Percentiles rank a stretch among this genome's conserved stretches.
phyloP scores from a whole-genome alignment of 2,888 invertebrate species.

The Cyclophora albipunctata region DNA sequence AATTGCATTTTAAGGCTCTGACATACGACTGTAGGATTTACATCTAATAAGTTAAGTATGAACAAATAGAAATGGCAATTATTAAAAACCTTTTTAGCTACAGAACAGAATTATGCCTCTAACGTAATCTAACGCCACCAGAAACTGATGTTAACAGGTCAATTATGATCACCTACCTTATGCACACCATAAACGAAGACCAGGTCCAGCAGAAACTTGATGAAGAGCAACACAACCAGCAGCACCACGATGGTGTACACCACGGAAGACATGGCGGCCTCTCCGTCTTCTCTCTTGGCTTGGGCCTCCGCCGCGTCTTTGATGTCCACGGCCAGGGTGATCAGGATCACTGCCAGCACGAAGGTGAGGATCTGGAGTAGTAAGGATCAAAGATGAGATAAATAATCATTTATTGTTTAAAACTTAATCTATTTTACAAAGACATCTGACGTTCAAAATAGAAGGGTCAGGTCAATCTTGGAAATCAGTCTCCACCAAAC shows the following conservation, averaged over 20 bases:
- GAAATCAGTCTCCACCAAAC: too few relatives aligned
- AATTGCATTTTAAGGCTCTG: conserved; percentile 14
- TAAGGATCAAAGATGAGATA: background rate
- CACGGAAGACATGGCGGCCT: conserved; percentile 47
- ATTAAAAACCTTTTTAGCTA: too few relatives aligned
- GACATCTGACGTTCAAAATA: too few relatives aligned
- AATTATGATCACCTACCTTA: conserved; percentile 32
- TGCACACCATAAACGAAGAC: conserved; percentile 58
- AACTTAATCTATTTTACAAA: background rate
- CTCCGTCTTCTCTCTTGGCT: conserved; percentile 42
- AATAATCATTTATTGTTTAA: too few relatives aligned
- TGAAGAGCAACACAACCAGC: conserved; percentile 45
- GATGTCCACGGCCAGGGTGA: conserved; percentile 55
- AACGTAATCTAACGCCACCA: too few relatives aligned
- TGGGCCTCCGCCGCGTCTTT: conserved; percentile 35
- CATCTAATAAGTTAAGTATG: too few relatives aligned
- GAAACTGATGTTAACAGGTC: too few relatives aligned
- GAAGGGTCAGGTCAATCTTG: too few relatives aligned
- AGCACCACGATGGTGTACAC: conserved; percentile 58
- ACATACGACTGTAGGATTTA: too few relatives aligned
- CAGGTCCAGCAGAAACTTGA: conserved; percentile 55
- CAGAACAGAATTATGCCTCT: too few relatives aligned
- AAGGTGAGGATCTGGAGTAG: conserved; percentile 52
- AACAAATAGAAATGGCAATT: too few relatives aligned
- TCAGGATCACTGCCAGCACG: conserved; percentile 50